Percentiles rank a stretch among this genome's conserved stretches.
phyloP scores from a whole-genome alignment of 2,797 vertebrate genomes.

The Columba guinea region DNA sequence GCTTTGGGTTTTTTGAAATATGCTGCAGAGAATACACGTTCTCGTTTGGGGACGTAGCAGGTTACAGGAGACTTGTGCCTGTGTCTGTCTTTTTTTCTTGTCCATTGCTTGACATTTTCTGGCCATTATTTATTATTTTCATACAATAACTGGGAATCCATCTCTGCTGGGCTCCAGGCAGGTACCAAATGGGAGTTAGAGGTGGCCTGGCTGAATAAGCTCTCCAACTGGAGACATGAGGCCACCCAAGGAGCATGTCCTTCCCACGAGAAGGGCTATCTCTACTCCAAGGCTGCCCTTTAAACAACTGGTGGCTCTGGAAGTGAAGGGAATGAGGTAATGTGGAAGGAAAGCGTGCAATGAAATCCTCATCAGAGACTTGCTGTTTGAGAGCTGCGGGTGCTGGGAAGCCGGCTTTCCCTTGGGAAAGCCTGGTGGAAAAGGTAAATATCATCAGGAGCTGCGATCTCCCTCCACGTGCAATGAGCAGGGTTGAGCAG shows the following conservation, averaged over 20 bases:
- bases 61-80: background rate
- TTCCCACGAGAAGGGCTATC: background rate
- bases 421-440: background rate
- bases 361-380: background rate
- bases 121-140: background rate
- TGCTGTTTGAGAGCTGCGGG: background rate
- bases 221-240: background rate
- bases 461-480: background rate
- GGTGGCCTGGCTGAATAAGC: background rate
- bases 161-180: background rate
- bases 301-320: background rate
- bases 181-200: background rate
- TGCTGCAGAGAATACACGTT: background rate
- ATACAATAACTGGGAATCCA: background rate
- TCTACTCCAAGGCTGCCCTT: background rate
- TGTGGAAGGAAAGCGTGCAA: background rate
- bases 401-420: background rate
- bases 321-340: background rate
- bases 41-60: background rate
- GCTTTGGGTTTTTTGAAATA: slow-evolving; percentile 40
- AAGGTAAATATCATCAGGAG: background rate
- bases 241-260: background rate
- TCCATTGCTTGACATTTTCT: background rate
- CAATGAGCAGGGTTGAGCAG: background rate
- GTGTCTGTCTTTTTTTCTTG: background rate